Percentiles rank a stretch among this genome's conserved stretches.
These are phyloP conservation scores for Montipora foliosa DNA, from an alignment of 64 coral and sea anemone genomes.

Conservation along the genomic window DNA sequence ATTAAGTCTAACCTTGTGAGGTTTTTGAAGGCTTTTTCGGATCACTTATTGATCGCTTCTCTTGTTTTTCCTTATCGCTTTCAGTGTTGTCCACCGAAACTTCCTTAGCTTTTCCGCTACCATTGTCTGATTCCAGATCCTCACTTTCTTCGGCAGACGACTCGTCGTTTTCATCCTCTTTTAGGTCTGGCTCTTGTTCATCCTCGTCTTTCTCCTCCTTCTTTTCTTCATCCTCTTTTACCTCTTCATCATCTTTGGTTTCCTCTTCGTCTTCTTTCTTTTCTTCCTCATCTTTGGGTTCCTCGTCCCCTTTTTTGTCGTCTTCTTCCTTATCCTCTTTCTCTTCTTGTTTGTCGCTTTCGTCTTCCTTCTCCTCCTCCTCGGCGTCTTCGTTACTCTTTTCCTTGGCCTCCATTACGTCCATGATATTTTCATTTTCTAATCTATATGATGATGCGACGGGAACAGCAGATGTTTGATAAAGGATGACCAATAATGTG, in stretches of 20 bases:
- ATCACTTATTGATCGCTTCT: conserved; percentile 29
- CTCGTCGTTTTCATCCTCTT: conserved; percentile 42
- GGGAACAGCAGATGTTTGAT: conserved; percentile 64
- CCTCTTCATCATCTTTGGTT: not conserved
- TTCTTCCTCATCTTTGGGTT: conserved; percentile 21
- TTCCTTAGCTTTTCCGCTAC: conserved; percentile 40
- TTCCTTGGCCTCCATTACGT: conserved; percentile 48
- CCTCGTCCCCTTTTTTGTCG: not conserved
- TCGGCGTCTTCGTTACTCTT: conserved; percentile 6
- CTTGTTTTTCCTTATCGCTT: conserved; percentile 44
- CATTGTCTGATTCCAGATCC: conserved; percentile 50
- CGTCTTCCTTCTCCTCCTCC: conserved; percentile 9
- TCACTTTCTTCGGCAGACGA: conserved; percentile 39
- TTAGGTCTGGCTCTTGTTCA: conserved; percentile 45
- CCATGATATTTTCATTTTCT: conserved; percentile 58
- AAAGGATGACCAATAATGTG: conserved; percentile 51
- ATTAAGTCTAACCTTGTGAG: conserved; percentile 26
- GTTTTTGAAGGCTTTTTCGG: conserved; percentile 3
- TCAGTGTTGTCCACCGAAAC: conserved; percentile 29
- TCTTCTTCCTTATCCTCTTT: conserved; percentile 25
- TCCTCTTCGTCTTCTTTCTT: conserved; percentile 8
- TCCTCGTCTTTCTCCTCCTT: conserved; percentile 42
- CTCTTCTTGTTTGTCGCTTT: conserved; percentile 23
- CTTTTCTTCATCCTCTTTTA: conserved; percentile 35
- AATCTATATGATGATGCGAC: conserved; percentile 28